phyloP scores from a whole-genome alignment of 2,888 invertebrate species.

The Aspidapion aeneum region DNA sequence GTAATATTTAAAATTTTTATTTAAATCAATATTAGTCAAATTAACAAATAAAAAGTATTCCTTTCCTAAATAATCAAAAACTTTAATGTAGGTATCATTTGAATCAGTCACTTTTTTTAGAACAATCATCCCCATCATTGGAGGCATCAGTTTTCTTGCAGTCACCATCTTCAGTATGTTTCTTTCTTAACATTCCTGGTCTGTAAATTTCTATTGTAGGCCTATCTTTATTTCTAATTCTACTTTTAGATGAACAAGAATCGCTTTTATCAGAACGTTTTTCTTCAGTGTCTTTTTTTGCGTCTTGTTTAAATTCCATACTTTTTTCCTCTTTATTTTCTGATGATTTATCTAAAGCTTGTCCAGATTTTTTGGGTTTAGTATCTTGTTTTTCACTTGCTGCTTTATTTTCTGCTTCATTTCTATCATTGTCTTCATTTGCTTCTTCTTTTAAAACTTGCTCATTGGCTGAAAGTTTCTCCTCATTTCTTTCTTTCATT shows the following conservation, averaged over 20 bases:
- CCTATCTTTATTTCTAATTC: constrained; percentile 69
- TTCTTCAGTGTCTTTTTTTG: constrained; percentile 22
- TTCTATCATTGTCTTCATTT: constrained; percentile 21
- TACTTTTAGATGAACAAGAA: constrained; percentile 34
- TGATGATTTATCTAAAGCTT: neutral
- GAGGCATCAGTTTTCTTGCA: too few relatives aligned
- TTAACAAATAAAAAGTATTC: too few relatives aligned
- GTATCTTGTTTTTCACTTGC: constrained; percentile 19
- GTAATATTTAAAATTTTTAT: too few relatives aligned
- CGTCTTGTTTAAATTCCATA: constrained; percentile 7
- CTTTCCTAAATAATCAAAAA: too few relatives aligned
- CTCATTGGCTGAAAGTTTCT: constrained; percentile 2
- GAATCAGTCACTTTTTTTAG: neutral
- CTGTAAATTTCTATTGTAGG: constrained; percentile 88
- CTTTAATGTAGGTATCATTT: too few relatives aligned
- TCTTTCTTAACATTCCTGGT: constrained; percentile 82
- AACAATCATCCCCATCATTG: neutral
- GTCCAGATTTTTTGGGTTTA: constrained; percentile 12
- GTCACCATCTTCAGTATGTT: constrained; percentile 50
- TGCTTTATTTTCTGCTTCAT: constrained; percentile 11
- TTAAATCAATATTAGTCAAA: too few relatives aligned
- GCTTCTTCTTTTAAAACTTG: constrained; percentile 7
- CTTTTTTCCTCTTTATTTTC: constrained; percentile 11
- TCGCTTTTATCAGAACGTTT: constrained; percentile 17
- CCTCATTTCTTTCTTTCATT: constrained; percentile 14